Evolutionary conservation across 2,113 vertebrate species (phyloP).

Genomic region (Dasyurus viverrinus): DNA sequence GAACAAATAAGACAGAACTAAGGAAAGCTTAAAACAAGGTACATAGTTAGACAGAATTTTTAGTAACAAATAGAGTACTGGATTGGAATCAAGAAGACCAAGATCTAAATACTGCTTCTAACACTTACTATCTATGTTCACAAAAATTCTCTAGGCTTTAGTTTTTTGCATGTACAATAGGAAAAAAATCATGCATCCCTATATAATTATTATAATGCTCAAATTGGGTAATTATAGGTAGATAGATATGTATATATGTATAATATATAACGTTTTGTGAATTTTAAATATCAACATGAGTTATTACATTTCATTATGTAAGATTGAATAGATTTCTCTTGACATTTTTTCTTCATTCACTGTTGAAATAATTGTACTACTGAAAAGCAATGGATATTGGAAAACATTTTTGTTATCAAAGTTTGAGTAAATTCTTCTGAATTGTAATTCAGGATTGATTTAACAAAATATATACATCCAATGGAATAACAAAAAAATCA

Average conservation of each 20-base stretch:
- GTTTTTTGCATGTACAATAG: too few species aligned
- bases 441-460: neutral
- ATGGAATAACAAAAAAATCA: neutral
- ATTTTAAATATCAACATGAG: neutral
- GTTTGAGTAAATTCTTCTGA: neutral
- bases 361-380: neutral
- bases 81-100: neutral
- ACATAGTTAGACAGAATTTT: neutral
- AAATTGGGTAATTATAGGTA: too few species aligned
- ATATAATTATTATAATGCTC: too few species aligned
- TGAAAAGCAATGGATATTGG: neutral
- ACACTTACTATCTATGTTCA: neutral
- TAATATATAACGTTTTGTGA: neutral
- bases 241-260: too few species aligned
- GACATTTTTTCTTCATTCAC: neutral
- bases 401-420: neutral
- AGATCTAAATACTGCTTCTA: neutral
- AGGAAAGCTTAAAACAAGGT: neutral
- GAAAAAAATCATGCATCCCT: too few species aligned
- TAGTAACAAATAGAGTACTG: neutral
- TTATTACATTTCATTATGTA: neutral
- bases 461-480: neutral
- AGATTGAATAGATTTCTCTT: neutral
- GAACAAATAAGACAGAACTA: neutral
- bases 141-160: too few species aligned